These are phyloP conservation scores for Diuraphis noxia DNA, from an alignment of 1,140 invertebrate genomes.

Conservation along the genomic window DNA sequence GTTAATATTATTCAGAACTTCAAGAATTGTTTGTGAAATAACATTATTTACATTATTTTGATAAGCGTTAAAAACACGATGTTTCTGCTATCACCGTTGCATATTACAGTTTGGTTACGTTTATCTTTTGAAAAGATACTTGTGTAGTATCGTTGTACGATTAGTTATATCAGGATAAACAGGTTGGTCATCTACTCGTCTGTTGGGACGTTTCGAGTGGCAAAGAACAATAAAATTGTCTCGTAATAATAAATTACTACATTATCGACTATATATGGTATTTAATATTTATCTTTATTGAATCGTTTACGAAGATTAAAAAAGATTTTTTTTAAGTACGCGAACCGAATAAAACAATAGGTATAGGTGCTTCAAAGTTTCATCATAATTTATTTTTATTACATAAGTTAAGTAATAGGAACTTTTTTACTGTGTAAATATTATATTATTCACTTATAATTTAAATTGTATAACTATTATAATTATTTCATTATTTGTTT, in stretches of 20 bases:
- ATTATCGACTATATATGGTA: not conserved
- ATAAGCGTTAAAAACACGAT: too few species aligned
- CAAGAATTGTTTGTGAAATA: too few species aligned
- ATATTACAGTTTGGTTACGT: too few species aligned
- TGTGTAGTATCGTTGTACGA: not conserved
- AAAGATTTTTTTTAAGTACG: not conserved
- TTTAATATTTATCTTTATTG: not conserved
- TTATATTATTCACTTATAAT: not conserved
- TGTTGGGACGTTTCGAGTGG: not conserved
- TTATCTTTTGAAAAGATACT: too few species aligned
- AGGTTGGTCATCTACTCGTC: not conserved
- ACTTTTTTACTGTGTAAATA: not conserved
- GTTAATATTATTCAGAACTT: too few species aligned
- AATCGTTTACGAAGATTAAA: not conserved
- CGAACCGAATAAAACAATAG: not conserved
- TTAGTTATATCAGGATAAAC: not conserved
- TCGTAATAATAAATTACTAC: not conserved
- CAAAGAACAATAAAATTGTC: not conserved
- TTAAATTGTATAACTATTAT: not conserved
- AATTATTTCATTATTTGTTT: not conserved
- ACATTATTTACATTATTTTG: too few species aligned
- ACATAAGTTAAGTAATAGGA: not conserved
- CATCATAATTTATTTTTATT: not conserved
- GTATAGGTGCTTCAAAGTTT: not conserved
- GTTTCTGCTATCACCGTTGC: too few species aligned